Evolutionary conservation across 2,113 vertebrate species (phyloP).

Genomic region (Grammomys dolichurus): DNA sequence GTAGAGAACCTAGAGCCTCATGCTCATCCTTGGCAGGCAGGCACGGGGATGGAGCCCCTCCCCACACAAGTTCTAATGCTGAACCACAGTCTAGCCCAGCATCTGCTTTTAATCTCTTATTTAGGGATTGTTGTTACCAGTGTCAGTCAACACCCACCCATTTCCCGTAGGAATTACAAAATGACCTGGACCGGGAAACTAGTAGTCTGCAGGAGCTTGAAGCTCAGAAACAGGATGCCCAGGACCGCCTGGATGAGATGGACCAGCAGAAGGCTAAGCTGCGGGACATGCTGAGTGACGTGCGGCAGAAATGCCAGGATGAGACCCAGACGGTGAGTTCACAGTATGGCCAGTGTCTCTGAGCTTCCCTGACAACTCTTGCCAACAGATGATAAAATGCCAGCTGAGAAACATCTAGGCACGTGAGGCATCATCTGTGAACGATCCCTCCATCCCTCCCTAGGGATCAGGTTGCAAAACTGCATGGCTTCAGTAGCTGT

Average conservation of each 20-base stretch:
- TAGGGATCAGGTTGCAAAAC: neutral
- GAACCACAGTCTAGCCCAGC: neutral
- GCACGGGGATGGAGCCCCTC: neutral
- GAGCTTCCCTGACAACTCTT: neutral
- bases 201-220: constrained; percentile 95
- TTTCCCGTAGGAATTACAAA: constrained; percentile 93
- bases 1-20: neutral
- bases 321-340: constrained; percentile 97
- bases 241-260: constrained; percentile 98
- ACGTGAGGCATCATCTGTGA: neutral
- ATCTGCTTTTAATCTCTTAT: neutral
- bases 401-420: neutral
- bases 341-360: neutral
- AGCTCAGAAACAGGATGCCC: constrained; percentile 97
- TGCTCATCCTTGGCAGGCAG: neutral
- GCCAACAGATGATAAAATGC: neutral
- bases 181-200: constrained; percentile 95
- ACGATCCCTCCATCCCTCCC: neutral
- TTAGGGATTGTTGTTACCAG: neutral
- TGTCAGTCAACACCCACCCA: neutral
- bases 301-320: constrained; percentile 96
- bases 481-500: neutral
- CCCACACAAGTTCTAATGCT: neutral
- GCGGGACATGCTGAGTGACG: constrained; percentile 96
- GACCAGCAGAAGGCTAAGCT: constrained; percentile 98